A percentile compares a stretch with the other conserved stretches of the same genome.
These are phyloP conservation scores for Anisognathus igniventris DNA, from an alignment of 2,797 vertebrate species.

Conservation along the genomic window DNA sequence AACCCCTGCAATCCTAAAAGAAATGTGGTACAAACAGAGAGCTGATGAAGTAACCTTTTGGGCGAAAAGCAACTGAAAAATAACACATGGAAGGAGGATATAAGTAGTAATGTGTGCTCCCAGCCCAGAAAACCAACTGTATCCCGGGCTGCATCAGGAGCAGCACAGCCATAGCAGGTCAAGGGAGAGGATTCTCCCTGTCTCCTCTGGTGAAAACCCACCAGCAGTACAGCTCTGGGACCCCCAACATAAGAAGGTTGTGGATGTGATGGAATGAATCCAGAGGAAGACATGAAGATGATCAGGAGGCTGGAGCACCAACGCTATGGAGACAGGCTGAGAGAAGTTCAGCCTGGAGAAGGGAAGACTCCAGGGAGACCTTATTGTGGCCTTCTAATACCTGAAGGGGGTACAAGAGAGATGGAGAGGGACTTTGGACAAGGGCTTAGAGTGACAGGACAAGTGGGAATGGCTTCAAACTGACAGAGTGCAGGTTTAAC, in stretches of 20 bases:
- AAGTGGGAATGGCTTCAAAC: neutral
- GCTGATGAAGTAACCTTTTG: neutral
- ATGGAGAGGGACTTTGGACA: neutral
- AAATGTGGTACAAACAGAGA: neutral
- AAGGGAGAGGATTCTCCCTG: neutral
- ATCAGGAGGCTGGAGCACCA: neutral
- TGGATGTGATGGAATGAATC: accelerated
- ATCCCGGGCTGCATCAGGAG: neutral
- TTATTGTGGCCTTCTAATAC: neutral
- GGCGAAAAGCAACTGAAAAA: neutral
- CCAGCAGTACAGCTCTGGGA: neutral
- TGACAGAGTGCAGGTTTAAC: neutral
- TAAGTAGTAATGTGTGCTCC: neutral
- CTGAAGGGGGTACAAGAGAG: neutral
- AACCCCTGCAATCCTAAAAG: neutral
- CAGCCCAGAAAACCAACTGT: neutral
- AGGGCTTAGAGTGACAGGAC: neutral
- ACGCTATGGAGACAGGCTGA: neutral
- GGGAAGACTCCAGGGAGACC: neutral
- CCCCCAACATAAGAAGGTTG: accelerated
- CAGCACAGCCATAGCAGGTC: neutral
- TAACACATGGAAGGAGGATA: neutral
- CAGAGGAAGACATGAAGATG: neutral
- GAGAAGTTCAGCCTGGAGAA: neutral
- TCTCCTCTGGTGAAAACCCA: neutral